Percentiles rank a stretch among this genome's conserved stretches.
phyloP scores from a whole-genome alignment of 2,113 vertebrate genomes.

The Campylomormyrus tamandua region DNA sequence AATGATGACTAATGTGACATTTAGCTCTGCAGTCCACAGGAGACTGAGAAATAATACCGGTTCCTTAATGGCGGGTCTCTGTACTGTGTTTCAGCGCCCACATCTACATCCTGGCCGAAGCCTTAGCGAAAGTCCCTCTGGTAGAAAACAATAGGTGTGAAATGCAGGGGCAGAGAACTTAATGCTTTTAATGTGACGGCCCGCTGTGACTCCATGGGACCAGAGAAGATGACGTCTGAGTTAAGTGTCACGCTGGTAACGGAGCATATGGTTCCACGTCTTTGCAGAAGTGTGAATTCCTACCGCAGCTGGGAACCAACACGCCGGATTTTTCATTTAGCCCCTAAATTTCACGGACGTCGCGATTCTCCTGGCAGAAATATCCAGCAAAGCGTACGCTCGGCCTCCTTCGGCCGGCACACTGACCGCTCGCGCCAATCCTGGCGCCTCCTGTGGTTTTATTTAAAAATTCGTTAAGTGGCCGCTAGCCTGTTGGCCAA shows the following conservation, averaged over 20 bases:
- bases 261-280: conserved; percentile 29
- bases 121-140: not conserved
- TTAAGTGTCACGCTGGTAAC: conserved; percentile 23
- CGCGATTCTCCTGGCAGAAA: not conserved
- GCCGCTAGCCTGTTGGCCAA: not conserved
- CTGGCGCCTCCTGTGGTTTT: not conserved
- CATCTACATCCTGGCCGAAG: not conserved
- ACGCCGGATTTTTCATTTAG: not conserved
- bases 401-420: not conserved
- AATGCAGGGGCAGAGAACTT: conserved; percentile 12
- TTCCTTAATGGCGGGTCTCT: not conserved
- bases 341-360: not conserved
- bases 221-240: conserved; percentile 25
- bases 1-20: conserved; percentile 1
- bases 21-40: not conserved
- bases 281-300: conserved; percentile 27
- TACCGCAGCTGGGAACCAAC: not conserved
- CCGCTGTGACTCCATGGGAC: conserved; percentile 10
- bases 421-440: not conserved
- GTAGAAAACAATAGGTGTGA: not conserved
- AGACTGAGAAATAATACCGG: not conserved
- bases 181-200: conserved; percentile 28
- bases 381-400: not conserved
- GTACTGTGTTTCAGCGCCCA: not conserved
- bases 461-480: not conserved